Percentiles rank a stretch among this genome's conserved stretches.
Conservation (phyloP, 2,113 vertebrate species). For the Colius striatus region DNA sequence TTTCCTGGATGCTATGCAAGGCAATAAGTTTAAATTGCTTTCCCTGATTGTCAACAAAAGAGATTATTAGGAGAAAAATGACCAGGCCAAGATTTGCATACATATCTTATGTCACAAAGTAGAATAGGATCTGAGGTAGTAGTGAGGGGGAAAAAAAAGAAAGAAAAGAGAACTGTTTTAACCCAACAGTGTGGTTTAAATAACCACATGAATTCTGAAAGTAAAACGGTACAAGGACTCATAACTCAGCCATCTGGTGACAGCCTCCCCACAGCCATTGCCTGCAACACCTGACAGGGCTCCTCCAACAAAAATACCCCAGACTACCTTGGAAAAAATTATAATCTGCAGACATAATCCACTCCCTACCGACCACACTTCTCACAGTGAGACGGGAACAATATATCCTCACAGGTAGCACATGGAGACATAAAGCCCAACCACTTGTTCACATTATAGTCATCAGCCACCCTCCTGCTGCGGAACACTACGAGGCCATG, state of each 20-base stretch:
- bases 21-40: neutral
- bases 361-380: neutral
- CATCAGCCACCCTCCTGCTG: neutral
- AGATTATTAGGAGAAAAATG: neutral
- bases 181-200: neutral
- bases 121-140: neutral
- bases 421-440: neutral
- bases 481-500: neutral
- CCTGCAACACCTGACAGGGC: neutral
- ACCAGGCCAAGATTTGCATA: neutral
- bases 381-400: neutral
- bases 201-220: neutral
- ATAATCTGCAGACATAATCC: neutral
- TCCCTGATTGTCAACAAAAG: neutral
- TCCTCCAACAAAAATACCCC: neutral
- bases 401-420: neutral
- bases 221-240: neutral
- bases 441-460: neutral
- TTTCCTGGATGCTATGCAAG: neutral
- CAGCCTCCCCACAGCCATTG: neutral
- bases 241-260: neutral
- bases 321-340: neutral
- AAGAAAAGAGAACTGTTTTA: neutral
- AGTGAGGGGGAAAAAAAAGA: too few relatives aligned
- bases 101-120: neutral